A percentile compares a stretch with the other conserved stretches of the same genome.
Conservation (phyloP, 2,113 vertebrate species). For the Salvelinus alpinus region DNA sequence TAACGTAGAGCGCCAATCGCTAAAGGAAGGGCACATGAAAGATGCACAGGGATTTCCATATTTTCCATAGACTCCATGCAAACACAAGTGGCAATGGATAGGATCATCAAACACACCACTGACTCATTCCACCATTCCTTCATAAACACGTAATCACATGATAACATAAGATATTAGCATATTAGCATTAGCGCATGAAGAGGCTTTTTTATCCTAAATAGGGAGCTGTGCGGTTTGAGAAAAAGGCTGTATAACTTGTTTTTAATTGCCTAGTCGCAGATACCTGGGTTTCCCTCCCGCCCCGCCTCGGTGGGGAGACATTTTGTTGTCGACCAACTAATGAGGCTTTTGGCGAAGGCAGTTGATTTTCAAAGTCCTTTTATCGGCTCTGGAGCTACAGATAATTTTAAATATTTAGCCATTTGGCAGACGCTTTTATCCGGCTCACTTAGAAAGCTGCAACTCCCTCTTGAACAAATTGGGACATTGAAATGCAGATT, state of each 20-base stretch:
- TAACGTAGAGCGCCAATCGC: constrained; percentile 70
- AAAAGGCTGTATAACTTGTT: constrained; percentile 26
- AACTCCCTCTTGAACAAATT: constrained; percentile 64
- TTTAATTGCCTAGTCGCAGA: constrained; percentile 47
- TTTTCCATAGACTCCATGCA: constrained; percentile 32
- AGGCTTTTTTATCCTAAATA: constrained; percentile 56
- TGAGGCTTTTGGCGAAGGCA: constrained; percentile 61
- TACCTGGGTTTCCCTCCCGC: constrained; percentile 49
- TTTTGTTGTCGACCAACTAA: constrained; percentile 64
- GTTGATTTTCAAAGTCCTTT: constrained; percentile 64
- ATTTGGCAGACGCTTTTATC: constrained; percentile 66
- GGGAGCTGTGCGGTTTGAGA: constrained; percentile 27
- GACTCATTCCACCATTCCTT: constrained; percentile 39
- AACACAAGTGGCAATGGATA: constrained; percentile 38
- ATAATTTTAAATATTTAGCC: constrained; percentile 71
- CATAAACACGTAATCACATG: constrained; percentile 56
- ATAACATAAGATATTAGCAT: constrained; percentile 57
- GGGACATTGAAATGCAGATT: constrained; percentile 68
- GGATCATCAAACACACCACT: constrained; percentile 55
- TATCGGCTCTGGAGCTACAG: constrained; percentile 61
- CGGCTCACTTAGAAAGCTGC: constrained; percentile 62
- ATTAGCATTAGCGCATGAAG: constrained; percentile 58
- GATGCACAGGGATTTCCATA: constrained; percentile 66
- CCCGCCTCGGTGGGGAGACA: constrained; percentile 33
- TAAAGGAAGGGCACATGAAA: constrained; percentile 74